Conservation (phyloP, 1,140 invertebrate species). For the Medauroidea extradentata region DNA sequence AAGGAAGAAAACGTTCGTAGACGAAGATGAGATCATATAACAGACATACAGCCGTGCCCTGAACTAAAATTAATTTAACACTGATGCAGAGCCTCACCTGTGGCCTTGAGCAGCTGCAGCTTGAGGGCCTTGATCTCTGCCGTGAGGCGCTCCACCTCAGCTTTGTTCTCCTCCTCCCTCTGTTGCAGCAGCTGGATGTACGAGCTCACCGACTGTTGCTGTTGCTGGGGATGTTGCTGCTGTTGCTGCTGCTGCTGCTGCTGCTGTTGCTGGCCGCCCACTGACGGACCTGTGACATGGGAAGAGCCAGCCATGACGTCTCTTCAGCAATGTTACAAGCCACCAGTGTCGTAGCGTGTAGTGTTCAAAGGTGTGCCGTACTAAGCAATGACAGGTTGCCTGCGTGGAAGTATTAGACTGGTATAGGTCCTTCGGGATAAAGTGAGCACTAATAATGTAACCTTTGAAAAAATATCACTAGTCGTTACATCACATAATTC, state of each 20-base stretch:
- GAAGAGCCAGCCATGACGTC: not conserved
- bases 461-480: too few species aligned
- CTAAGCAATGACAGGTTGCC: too few species aligned
- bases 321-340: not conserved
- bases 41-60: too few species aligned
- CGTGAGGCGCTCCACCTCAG: slow-evolving; percentile 54
- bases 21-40: too few species aligned
- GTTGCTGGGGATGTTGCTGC: slow-evolving; percentile 4
- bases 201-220: slow-evolving; percentile 29
- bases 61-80: too few species aligned
- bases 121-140: slow-evolving; percentile 56
- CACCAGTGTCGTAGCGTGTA: too few species aligned
- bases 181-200: slow-evolving; percentile 49
- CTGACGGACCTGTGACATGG: slow-evolving; percentile 38
- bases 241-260: slow-evolving; percentile 25
- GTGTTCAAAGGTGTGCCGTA: too few species aligned
- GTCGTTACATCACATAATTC: too few species aligned
- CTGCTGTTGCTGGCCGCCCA: slow-evolving; percentile 32
- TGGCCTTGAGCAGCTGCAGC: slow-evolving; percentile 52
- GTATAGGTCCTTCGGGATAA: too few species aligned
- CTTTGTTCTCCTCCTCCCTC: slow-evolving; percentile 52
- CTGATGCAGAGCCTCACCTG: slow-evolving; percentile 40
- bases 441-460: too few species aligned
- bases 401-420: too few species aligned
- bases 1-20: too few species aligned